Base-by-base conservation (phyloP, 53 echinoderm and acorn worm genomes). In the Mesocentrotus franciscanus region DNA sequence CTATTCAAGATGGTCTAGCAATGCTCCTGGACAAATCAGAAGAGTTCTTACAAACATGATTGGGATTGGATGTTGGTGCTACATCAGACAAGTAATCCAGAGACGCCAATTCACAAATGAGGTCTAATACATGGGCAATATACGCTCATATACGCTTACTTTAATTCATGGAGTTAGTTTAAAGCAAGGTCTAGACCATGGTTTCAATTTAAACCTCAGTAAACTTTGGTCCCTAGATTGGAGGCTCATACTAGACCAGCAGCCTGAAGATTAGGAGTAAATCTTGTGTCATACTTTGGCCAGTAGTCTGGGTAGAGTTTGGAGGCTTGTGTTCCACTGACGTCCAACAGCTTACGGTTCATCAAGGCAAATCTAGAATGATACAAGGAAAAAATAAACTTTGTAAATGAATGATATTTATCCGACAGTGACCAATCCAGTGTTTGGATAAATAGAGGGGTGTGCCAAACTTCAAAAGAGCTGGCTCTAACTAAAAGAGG, bases 311-410 rank as follows among this genome's bases (percentile, higher is more conserved):
- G 97, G 91, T 97, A 97, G 58, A 98, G 70, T 85, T 96, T 97
- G 36, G 99, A 97, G 35, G 99, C 96, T 22, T 96, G 87, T 1
- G 98, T 85, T 13, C 97, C 99, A 22, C 96, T 79, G 36, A 85
- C 95, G 56, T 97, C 97, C 57, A 99, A 35, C 39, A 99, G 96
- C 95, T 96, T 97, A 13, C 99, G 96, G 71, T 99, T 99, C 97
- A 99, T 98, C 27, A 92, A 59, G 68, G 95, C 94, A 89, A 96
- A 99, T 75, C 99, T 99, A 96, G 0, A 92, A 56, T 34, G 36
- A 34, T 39, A 16, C 29, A 30, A 79, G 5, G 79, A 35, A 35
- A 79, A 79, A 11, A 79, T 16, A 24, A 75, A 75, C 75, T n/a
- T 74, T 26, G 10, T 17, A 42, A 55, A 84, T 20, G 84, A 84